Base-by-base conservation (phyloP, 2,888 invertebrate genomes). In the Galeopsomyia nigrocyanea region DNA sequence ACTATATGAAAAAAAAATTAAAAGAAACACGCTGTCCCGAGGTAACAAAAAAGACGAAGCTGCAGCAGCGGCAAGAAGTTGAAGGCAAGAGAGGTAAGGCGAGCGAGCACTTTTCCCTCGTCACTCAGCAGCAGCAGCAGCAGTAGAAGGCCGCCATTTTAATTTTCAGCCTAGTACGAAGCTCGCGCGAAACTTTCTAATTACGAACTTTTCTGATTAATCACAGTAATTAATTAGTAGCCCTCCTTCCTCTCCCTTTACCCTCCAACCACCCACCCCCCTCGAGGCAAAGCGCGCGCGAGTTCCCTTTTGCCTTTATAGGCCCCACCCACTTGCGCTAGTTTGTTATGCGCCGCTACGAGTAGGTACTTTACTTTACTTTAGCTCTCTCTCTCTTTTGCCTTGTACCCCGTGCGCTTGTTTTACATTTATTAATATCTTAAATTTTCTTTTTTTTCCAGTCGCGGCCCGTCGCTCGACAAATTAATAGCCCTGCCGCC, bases 121-220 rank as follows among this genome's bases (percentile, higher is more conserved):
- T 26, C 39, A 26, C 26, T 47, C 26, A 16, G 16, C 53, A 14
- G 39, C 39, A 39, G 39, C 31, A 31, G 7, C 31, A 16, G 47
- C 47, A 19, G 19, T 70, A 71, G 75, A 75, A 75, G 76, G 75
- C 76, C 84, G 84, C 84, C 84, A 86, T 87, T 88, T 88, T 88
- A 87, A 88, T 88, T 88, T 88, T 85, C 86, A 65, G 57, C 39
- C 39, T 39, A 39, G 39, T 39, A 39, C 39, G 13, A 39, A 7
- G n/a, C n/a, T n/a, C 39, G 39, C 82, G 86, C 85, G 87, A 88
- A 88, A 89, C 88, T 89, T 89, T 88, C 88, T 88, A 88, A 88
- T 88, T 88, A 88, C 88, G 82, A 89, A 88, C 87, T 89, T 88
- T 89, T 88, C 88, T 88, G 88, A 89, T 89, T 88, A 89, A 89